phyloP scores from a whole-genome alignment of 2,888 invertebrate species.

The Drosophila buzzatii region DNA sequence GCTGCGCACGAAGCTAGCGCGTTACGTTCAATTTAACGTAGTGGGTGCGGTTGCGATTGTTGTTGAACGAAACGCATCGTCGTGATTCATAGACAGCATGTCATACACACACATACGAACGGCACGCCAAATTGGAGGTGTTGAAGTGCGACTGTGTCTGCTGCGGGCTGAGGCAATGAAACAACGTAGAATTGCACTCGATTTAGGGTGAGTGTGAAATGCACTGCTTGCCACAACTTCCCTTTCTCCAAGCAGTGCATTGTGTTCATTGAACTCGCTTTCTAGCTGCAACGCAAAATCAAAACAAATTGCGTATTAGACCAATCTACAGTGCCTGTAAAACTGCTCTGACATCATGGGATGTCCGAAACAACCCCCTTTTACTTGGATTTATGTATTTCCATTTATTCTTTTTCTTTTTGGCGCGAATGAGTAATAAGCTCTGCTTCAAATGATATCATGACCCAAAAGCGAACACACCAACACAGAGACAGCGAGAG shows the following conservation, averaged over 20 bases:
- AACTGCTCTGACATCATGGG: constrained; percentile 50
- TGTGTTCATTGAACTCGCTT: constrained; percentile 38
- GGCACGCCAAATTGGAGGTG: constrained; percentile 42
- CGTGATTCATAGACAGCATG: constrained; percentile 41
- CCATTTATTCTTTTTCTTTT: constrained; percentile 39
- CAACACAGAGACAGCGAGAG: background rate
- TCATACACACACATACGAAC: constrained; percentile 5
- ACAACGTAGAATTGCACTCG: constrained; percentile 4
- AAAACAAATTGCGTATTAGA: constrained; percentile 41
- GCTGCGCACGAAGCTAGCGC: constrained; percentile 28
- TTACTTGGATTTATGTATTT: constrained; percentile 38
- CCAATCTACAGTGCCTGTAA: background rate
- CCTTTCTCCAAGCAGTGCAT: constrained; percentile 22
- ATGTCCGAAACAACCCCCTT: constrained; percentile 16
- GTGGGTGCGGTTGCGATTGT: constrained; percentile 58
- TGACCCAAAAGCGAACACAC: constrained; percentile 38
- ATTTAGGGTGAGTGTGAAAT: constrained; percentile 20
- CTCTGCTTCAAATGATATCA: constrained; percentile 71
- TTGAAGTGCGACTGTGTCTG: constrained; percentile 27
- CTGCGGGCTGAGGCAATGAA: background rate
- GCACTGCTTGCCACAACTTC: constrained; percentile 45
- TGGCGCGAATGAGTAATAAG: constrained; percentile 71
- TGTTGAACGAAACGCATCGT: constrained; percentile 43
- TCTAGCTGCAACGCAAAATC: constrained; percentile 44
- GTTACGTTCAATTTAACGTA: constrained; percentile 62